Conservation (phyloP, 2,797 vertebrate genomes). For the Pachyuromys duprasi region DNA sequence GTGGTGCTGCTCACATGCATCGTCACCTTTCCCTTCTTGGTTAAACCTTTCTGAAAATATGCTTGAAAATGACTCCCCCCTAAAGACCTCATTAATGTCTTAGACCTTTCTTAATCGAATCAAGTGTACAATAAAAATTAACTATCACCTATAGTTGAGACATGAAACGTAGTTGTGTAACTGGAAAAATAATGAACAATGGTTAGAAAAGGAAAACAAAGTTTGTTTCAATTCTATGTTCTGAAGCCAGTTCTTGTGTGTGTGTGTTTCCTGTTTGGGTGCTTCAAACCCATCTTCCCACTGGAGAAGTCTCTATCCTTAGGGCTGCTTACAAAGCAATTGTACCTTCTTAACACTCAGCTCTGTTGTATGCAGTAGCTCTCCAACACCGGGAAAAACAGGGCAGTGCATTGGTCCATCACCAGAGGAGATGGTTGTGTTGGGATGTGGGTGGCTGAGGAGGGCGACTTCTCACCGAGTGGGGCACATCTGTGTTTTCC, state of each 20-base stretch:
- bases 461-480: not conserved
- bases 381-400: not conserved
- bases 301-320: not conserved
- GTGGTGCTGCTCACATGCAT: not conserved
- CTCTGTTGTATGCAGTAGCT: not conserved
- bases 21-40: not conserved
- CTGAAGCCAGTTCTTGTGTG: not conserved
- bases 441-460: not conserved
- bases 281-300: not conserved
- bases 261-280: slow-evolving; percentile 6
- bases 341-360: not conserved
- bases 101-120: not conserved
- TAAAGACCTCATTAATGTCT: not conserved
- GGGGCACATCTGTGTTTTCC: not conserved
- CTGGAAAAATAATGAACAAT: not conserved
- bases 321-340: not conserved
- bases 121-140: not conserved
- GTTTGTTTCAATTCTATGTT: slow-evolving; percentile 31
- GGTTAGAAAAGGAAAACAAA: not conserved
- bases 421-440: not conserved
- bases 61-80: not conserved
- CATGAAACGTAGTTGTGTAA: not conserved
- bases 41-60: not conserved
- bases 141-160: not conserved
- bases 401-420: not conserved